These are phyloP conservation scores for Staurois parvus DNA, from an alignment of 2,797 vertebrate species.

Conservation along the genomic window DNA sequence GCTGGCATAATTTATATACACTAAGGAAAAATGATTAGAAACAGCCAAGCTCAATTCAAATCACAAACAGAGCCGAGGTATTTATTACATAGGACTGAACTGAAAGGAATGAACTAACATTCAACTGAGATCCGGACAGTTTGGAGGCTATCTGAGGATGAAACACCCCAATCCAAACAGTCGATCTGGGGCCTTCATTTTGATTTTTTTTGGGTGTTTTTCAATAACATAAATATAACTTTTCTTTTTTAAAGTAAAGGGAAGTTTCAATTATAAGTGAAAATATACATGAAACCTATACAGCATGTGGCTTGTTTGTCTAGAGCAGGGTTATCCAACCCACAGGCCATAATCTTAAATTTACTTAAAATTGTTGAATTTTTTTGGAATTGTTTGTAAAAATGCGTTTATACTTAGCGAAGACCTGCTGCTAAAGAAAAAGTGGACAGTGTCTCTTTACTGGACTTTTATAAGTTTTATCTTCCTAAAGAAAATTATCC, in stretches of 20 bases:
- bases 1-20: conserved; percentile 40
- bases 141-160: background rate
- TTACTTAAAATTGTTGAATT: no score
- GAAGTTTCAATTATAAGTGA: background rate
- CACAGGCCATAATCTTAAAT: no score
- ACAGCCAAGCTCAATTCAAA: conserved; percentile 6
- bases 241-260: background rate
- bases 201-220: background rate
- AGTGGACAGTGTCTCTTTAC: no score
- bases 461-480: no score
- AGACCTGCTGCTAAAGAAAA: no score
- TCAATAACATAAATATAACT: background rate
- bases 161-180: background rate
- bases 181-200: background rate
- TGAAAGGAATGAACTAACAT: background rate
- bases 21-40: conserved; percentile 23
- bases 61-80: background rate
- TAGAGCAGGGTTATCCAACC: no score
- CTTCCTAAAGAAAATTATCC: no score
- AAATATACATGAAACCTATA: background rate
- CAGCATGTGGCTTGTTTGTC: background rate
- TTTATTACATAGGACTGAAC: background rate
- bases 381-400: no score
- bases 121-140: background rate
- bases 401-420: no score